phyloP scores from a whole-genome alignment of 2,888 invertebrate species.

The Machimus atricapillus region DNA sequence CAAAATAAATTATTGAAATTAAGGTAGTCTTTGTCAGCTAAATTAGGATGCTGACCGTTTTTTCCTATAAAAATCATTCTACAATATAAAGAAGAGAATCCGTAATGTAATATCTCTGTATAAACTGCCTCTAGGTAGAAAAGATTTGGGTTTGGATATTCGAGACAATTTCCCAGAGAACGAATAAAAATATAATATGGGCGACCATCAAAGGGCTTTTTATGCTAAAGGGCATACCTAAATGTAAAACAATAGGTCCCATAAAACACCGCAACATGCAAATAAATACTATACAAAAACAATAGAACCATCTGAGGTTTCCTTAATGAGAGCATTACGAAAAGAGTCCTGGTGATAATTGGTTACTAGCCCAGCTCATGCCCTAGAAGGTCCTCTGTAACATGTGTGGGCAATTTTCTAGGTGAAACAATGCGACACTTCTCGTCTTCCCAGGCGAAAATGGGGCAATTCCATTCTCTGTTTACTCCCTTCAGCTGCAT shows the following conservation, averaged over 20 bases:
- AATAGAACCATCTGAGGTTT: background rate
- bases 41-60: background rate
- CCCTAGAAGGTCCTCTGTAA: background rate
- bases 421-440: background rate
- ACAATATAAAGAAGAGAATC: background rate
- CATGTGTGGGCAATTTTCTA: background rate
- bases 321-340: background rate
- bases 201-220: background rate
- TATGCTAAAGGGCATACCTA: background rate
- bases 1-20: background rate
- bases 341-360: background rate
- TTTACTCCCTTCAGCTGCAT: background rate
- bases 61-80: background rate
- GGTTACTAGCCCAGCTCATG: background rate
- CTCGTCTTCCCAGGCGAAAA: background rate
- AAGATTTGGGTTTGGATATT: background rate
- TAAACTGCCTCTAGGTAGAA: background rate
- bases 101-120: background rate
- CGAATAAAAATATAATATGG: background rate
- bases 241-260: background rate
- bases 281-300: background rate
- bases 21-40: background rate
- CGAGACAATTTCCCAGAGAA: background rate
- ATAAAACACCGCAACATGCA: background rate
- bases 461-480: background rate